A percentile compares a stretch with the other conserved stretches of the same genome.
phyloP scores from a whole-genome alignment of 1,140 invertebrate species.

The Seison nebaliae region DNA sequence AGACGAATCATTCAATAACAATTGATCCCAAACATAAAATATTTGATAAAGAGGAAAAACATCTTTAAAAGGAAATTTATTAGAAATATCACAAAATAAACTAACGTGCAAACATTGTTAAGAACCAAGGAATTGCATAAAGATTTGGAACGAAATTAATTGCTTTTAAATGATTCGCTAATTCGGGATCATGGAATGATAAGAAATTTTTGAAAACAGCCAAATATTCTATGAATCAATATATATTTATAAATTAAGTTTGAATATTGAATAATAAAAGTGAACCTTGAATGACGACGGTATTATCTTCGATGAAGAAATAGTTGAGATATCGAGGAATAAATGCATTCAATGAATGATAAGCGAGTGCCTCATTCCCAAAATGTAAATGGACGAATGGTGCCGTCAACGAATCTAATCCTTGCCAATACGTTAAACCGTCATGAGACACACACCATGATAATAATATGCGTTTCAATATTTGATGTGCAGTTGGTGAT shows the following conservation, averaged over 20 bases:
- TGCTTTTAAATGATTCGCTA: slow-evolving; percentile 62
- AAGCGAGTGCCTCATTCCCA: slow-evolving; percentile 79
- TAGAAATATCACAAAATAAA: slow-evolving; percentile 17
- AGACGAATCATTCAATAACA: slow-evolving; percentile 65
- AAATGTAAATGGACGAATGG: slow-evolving; percentile 89
- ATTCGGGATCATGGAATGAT: slow-evolving; percentile 67
- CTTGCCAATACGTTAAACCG: slow-evolving; percentile 97
- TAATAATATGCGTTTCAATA: slow-evolving; percentile 71
- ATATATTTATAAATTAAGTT: slow-evolving; percentile 3
- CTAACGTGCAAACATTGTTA: slow-evolving; percentile 97
- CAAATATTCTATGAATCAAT: slow-evolving; percentile 47
- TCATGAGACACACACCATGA: slow-evolving; percentile 73
- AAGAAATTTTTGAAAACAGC: slow-evolving; percentile 82
- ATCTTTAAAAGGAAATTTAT: slow-evolving; percentile 36
- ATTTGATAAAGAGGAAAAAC: slow-evolving; percentile 94
- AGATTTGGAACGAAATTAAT: slow-evolving; percentile 87
- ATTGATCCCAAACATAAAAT: slow-evolving; percentile 82
- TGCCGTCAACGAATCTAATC: slow-evolving; percentile 78
- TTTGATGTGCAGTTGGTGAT: slow-evolving; percentile 55
- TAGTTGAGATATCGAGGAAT: slow-evolving; percentile 83
- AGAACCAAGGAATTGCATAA: slow-evolving; percentile 97
- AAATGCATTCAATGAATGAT: slow-evolving; percentile 66
- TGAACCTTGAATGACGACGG: slow-evolving; percentile 54
- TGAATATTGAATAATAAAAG: neutral
- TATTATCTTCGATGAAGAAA: slow-evolving; percentile 96